These are phyloP conservation scores for Grallaria varia DNA, from an alignment of 2,113 vertebrate genomes.

Conservation along the genomic window DNA sequence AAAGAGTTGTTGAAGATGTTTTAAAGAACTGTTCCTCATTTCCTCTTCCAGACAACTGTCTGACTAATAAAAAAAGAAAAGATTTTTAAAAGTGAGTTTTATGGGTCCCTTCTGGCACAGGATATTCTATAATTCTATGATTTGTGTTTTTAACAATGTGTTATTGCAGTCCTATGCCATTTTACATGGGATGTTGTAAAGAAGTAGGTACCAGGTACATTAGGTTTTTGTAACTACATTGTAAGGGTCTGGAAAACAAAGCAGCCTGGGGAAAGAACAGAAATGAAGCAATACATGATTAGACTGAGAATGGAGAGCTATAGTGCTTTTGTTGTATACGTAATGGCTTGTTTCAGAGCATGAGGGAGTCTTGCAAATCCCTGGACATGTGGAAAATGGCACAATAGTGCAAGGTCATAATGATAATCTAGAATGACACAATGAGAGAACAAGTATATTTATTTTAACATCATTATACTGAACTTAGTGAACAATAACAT, in stretches of 20 bases:
- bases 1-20: neutral
- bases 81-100: neutral
- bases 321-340: neutral
- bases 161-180: neutral
- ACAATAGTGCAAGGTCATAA: neutral
- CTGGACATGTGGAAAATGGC: neutral
- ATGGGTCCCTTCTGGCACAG: neutral
- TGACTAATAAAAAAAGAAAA: neutral
- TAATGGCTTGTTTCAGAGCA: neutral
- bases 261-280: neutral
- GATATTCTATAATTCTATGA: neutral
- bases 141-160: neutral
- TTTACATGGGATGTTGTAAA: neutral
- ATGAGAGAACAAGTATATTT: neutral
- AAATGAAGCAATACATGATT: neutral
- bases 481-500: neutral
- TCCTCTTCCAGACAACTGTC: neutral
- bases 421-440: neutral
- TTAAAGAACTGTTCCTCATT: neutral
- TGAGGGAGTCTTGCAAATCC: neutral
- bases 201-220: neutral
- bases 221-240: neutral
- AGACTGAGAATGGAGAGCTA: neutral
- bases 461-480: neutral
- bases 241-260: neutral